phyloP scores from a whole-genome alignment of 92 coral and sea anemone species.

The Bergia sp. region DNA sequence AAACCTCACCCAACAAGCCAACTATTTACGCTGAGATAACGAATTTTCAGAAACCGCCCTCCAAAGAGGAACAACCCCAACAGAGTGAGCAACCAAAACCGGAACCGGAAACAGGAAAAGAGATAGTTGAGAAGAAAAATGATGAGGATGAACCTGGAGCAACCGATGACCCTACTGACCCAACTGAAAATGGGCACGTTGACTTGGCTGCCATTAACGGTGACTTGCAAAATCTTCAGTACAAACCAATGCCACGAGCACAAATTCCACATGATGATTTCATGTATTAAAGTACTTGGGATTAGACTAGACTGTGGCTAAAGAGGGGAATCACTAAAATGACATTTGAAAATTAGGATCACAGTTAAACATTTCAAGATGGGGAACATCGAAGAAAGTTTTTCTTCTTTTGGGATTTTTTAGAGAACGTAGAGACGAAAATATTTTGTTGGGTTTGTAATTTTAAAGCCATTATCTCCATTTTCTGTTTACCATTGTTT shows the following conservation, averaged over 20 bases:
- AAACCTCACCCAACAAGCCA: conserved; percentile 18
- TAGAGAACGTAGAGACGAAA: no score
- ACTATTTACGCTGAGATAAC: conserved; percentile 34
- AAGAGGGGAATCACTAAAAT: no score
- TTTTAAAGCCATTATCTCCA: no score
- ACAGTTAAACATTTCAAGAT: no score
- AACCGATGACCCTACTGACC: background rate
- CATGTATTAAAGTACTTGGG: conserved; percentile 12
- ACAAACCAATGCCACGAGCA: conserved; percentile 28
- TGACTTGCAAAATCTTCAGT: background rate
- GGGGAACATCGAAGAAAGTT: no score
- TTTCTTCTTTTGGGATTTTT: no score
- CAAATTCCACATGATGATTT: background rate
- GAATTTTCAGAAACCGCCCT: conserved; percentile 28
- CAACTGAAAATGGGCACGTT: background rate
- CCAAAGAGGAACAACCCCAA: background rate
- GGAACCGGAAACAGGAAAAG: conserved; percentile 12
- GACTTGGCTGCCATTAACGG: background rate
- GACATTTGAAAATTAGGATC: no score
- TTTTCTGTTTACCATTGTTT: no score
- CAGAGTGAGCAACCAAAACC: conserved; percentile 1
- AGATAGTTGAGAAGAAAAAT: background rate
- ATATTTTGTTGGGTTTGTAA: no score
- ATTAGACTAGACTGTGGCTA: background rate
- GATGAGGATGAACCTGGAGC: background rate